Conservation (phyloP, 2,888 invertebrate genomes). For the Yponomeuta evonymella region DNA sequence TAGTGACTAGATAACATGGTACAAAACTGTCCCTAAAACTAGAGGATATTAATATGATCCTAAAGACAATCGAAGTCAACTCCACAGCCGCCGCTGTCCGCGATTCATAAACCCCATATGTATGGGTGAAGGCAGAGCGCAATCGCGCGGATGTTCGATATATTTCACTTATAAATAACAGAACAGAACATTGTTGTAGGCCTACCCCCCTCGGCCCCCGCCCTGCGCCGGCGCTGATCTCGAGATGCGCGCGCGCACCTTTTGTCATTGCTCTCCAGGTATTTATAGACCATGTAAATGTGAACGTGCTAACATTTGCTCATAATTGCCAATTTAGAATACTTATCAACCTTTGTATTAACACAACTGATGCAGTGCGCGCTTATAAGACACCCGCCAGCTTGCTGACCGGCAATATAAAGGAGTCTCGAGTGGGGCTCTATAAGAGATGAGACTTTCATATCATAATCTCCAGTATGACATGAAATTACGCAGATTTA, state of each 20-base stretch:
- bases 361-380: too few species aligned
- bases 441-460: too few species aligned
- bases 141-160: conserved; percentile 53
- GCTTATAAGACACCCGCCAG: too few species aligned
- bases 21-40: too few species aligned
- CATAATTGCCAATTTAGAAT: not conserved
- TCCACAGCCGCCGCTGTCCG: conserved; percentile 36
- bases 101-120: conserved; percentile 71
- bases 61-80: conserved; percentile 24
- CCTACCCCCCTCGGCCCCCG: not conserved
- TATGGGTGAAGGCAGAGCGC: conserved; percentile 56
- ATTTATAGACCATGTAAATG: conserved; percentile 9
- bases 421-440: too few species aligned
- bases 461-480: too few species aligned
- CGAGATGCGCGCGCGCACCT: conserved; percentile 16
- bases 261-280: conserved; percentile 18
- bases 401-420: too few species aligned
- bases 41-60: too few species aligned
- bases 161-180: conserved; percentile 62
- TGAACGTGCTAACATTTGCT: not conserved
- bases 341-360: not conserved
- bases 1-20: too few species aligned
- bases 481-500: too few species aligned
- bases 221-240: conserved; percentile 5
- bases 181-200: conserved; percentile 46